Evolutionary conservation across 2,888 invertebrate genomes (phyloP).

Genomic region (Oxystoma pomonae): DNA sequence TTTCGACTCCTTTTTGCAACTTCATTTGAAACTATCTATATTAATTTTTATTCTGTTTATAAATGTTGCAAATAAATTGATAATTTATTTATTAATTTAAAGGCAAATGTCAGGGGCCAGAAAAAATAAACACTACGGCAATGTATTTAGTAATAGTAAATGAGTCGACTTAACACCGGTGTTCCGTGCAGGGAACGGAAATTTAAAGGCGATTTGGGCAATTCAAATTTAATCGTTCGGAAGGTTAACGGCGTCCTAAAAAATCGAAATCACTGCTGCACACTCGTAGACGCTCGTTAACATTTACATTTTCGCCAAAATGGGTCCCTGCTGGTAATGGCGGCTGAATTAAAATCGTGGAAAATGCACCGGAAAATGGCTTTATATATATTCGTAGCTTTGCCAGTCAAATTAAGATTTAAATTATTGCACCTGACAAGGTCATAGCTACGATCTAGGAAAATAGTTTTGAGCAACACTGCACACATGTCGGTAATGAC

Average conservation of each 20-base stretch:
- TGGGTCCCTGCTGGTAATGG: neutral
- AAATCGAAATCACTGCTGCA: constrained; percentile 1
- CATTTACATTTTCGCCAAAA: neutral
- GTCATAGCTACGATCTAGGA: too few species aligned
- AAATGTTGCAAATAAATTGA: too few species aligned
- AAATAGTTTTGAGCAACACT: too few species aligned
- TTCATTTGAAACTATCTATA: too few species aligned
- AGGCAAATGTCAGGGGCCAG: too few species aligned
- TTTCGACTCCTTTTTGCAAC: too few species aligned
- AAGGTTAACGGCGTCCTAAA: constrained; percentile 16
- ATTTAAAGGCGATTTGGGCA: constrained; percentile 19
- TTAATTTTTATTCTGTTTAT: too few species aligned
- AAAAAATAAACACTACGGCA: neutral
- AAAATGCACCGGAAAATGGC: neutral
- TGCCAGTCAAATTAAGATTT: too few species aligned
- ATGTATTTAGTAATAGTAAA: neutral
- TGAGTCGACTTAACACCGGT: constrained; percentile 5
- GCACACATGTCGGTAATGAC: too few species aligned
- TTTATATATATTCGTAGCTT: too few species aligned
- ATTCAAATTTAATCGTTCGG: constrained; percentile 17
- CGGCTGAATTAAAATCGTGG: neutral
- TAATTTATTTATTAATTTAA: too few species aligned
- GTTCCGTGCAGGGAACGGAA: constrained; percentile 7
- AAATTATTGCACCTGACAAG: too few species aligned
- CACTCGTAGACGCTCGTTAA: neutral